phyloP scores from a whole-genome alignment of 2,888 invertebrate genomes.

The Cylloceria caligata region DNA sequence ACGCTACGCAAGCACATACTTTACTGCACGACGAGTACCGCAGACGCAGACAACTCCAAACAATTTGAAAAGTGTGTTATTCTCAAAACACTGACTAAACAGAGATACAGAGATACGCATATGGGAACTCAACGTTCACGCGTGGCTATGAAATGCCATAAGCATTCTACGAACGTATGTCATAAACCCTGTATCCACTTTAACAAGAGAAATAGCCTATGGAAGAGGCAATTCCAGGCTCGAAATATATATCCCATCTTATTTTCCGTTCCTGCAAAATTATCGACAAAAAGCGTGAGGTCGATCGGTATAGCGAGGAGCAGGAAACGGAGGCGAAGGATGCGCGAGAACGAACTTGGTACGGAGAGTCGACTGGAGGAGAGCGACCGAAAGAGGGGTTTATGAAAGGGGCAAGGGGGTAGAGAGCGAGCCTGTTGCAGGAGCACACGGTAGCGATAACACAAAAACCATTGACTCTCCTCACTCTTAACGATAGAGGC shows the following conservation, averaged over 20 bases:
- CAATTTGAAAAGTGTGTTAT: constrained; percentile 47
- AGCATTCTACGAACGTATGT: neutral
- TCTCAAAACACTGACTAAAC: constrained; percentile 39
- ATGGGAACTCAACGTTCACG: constrained; percentile 29
- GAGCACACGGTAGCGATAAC: constrained; percentile 69
- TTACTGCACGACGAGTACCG: constrained; percentile 28
- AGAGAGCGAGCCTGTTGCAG: constrained; percentile 53
- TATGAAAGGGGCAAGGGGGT: constrained; percentile 64
- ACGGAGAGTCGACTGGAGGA: constrained; percentile 30
- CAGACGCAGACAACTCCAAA: constrained; percentile 39
- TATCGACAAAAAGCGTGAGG: constrained; percentile 78
- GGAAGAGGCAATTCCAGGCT: constrained; percentile 69
- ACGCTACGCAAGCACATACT: constrained; percentile 8
- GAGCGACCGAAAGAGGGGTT: constrained; percentile 12
- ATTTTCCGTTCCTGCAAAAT: constrained; percentile 80
- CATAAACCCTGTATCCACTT: neutral
- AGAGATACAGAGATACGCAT: neutral
- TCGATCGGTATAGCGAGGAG: constrained; percentile 65
- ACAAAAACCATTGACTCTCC: constrained; percentile 79
- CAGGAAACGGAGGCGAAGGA: constrained; percentile 61
- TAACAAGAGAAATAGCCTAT: constrained; percentile 13
- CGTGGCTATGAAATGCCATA: neutral
- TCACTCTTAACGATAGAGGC: constrained; percentile 82
- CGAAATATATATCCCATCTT: constrained; percentile 26
- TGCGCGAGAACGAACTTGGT: constrained; percentile 36